Evolutionary conservation across 2,113 vertebrate species (phyloP), one percentile per base, ranked within the genome.

Genomic region (Rhinichthys klamathensis): DNA sequence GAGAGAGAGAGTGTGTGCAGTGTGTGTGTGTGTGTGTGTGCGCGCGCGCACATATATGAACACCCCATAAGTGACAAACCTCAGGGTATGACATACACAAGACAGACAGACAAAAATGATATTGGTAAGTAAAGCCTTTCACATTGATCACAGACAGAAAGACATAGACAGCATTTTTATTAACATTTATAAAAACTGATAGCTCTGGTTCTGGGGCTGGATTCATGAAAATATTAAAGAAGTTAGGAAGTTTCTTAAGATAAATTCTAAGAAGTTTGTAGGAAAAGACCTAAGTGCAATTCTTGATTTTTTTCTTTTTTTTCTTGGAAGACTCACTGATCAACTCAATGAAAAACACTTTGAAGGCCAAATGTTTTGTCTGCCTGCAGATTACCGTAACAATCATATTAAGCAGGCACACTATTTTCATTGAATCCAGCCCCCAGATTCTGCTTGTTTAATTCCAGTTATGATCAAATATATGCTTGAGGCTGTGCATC

Each of bases 1-100:
- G 25, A 23, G 8, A 41, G 44, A 18, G 30, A 6, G 75, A 41
- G 30, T 2, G 54, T n/a, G 18, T 27, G 54, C 41, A 8, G 13
- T 27, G 56, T 41, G 21, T 30, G 30, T 60, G 76, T 41, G 16
- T 30, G 35, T 13, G 11, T 58, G 30, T 58, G 30, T 35, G 41
- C 13, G 70, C 25, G 41, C 13, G 70, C 25, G 41, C 12, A 23
- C 60, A 80, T 65, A 18, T 80, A 18, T 81, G 79, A 11, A 23
- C 61, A 54, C 61, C 41, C 41, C 44, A 54, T 67, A 21, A 51
- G 61, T 81, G 79, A 81, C 41, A 69, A 67, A 67, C 44, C 79
- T 65, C 18, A 81, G 25, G 27, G 63, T 81, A 81, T 32, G 44
- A 69, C 63, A 27, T 78, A 56, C 9, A 80, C 32, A 18, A 81